Base-by-base conservation (phyloP, 1,140 invertebrate genomes). In the Drosophila neocordata region DNA sequence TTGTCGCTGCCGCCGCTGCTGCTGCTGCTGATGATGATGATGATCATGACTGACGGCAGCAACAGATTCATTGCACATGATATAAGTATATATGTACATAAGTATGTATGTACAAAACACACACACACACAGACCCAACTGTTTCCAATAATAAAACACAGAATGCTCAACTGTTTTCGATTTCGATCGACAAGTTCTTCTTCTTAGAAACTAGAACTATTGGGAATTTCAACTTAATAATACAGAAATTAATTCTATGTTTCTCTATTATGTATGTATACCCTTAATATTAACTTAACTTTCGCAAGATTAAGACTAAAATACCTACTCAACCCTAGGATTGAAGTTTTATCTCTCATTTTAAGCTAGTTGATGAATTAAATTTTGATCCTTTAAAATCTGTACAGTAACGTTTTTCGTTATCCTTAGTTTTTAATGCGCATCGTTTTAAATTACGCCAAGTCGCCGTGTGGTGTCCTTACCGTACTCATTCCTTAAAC, bases 71-170 rank as follows among this genome's bases (percentile, higher is more conserved):
- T 24, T 24, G 15, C 57, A 59, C 35, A 38, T 38, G 34, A 57
- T 57, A 57, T 34, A 48, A n/a, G 13, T 31, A 61, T 64, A 58
- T 61, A 31, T 24, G 44, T 52, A 35, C 18, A 20, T 24, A 24
- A 1, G 4, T 31, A 31, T n/a, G 37, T 1, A 4, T n/a, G 11
- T 41, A 31, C 8, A 20, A 27, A 13, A n/a, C 12, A 48, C 44
- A 18, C n/a, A 18, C 48, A 52, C 8, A 51, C 44, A 51, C 34
- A 48, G 20, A 7, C 53, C 22, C 12, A 59, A 59, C 20, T 35
- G 34, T 35, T 13, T 53, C 12, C 8, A 44, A 52, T 31, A 62
- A 24, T 24, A n/a, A 41, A 58, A 69, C 5, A 52, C 13, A 51
- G 53, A 68, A 68, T 53, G 51, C 12, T 24, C 4, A n/a, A 22